These are phyloP conservation scores for Decapterus maruadsi DNA, from an alignment of 2,797 vertebrate species.

Conservation along the genomic window DNA sequence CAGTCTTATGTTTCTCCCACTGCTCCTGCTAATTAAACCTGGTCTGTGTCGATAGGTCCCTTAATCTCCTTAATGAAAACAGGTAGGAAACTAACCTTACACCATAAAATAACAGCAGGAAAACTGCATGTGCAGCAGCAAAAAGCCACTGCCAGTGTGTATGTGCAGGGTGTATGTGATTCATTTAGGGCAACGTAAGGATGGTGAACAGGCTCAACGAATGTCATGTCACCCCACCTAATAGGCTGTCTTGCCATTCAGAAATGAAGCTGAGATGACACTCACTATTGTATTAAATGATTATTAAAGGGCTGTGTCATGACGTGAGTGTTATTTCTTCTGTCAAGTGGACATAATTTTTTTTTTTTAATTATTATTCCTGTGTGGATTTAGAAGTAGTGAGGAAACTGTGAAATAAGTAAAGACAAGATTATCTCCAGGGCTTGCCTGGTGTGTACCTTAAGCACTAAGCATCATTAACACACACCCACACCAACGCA, in stretches of 20 bases:
- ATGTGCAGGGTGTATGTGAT: constrained; percentile 24
- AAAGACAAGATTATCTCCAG: not conserved
- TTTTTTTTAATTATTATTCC: not conserved
- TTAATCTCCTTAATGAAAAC: constrained; percentile 51
- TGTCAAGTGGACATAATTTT: not conserved
- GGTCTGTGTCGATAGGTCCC: constrained; percentile 11
- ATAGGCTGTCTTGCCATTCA: constrained; percentile 66
- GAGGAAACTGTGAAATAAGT: constrained; percentile 44
- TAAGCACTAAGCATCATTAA: constrained; percentile 34
- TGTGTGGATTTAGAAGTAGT: constrained; percentile 77
- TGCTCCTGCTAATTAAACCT: constrained; percentile 58
- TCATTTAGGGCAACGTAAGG: constrained; percentile 48
- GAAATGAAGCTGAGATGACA: constrained; percentile 50
- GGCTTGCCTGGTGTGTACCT: constrained; percentile 15
- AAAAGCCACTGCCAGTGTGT: constrained; percentile 1
- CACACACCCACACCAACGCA: constrained; percentile 47
- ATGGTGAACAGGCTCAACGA: constrained; percentile 31
- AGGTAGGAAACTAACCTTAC: constrained; percentile 24
- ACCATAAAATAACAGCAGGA: constrained; percentile 8
- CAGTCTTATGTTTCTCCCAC: constrained; percentile 42
- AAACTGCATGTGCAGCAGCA: constrained; percentile 5
- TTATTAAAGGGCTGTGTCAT: not conserved
- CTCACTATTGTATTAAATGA: too few species aligned
- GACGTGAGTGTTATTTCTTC: not conserved
- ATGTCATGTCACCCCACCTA: constrained; percentile 67